Conservation (phyloP, 2,113 vertebrate species). For the Sinocyclocheilus anophthalmus region DNA sequence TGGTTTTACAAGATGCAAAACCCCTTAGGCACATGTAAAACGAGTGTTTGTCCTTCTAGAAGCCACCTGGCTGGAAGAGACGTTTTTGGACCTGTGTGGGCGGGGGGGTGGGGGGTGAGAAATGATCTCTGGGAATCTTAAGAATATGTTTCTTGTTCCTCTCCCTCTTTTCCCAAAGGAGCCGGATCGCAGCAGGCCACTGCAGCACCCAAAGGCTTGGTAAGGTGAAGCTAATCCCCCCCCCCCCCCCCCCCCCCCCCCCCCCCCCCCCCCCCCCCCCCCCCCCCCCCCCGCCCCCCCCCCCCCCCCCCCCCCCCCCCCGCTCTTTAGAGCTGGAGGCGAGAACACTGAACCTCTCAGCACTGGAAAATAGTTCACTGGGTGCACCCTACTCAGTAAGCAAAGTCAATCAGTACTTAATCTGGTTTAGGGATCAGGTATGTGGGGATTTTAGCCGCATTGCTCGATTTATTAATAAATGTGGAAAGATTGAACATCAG, state of each 20-base stretch:
- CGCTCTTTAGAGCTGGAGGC: conserved; percentile 49
- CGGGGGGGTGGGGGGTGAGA: no score
- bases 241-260: no score
- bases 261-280: no score
- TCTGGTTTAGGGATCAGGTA: conserved; percentile 52
- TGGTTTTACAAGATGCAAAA: neutral
- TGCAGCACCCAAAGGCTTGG: conserved; percentile 63
- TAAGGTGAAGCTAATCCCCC: conserved; percentile 67
- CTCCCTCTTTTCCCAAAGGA: conserved; percentile 57
- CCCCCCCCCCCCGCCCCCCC: no score
- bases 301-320: no score
- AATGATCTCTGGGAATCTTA: conserved; percentile 44
- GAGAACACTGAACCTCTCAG: conserved; percentile 46
- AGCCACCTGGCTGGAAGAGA: conserved; percentile 37
- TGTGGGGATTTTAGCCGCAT: conserved; percentile 24
- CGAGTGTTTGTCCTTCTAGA: conserved; percentile 32
- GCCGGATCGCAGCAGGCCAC: conserved; percentile 63
- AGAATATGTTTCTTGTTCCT: conserved; percentile 53
- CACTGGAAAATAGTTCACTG: conserved; percentile 48
- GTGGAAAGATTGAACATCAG: conserved; percentile 31
- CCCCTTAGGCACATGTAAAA: conserved; percentile 20
- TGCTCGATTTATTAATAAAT: conserved; percentile 34
- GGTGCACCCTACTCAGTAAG: conserved; percentile 30
- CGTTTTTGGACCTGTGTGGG: no score
- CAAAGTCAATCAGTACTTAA: conserved; percentile 48